Evolutionary conservation across 2,888 invertebrate species (phyloP).

Genomic region (Parnassius orleans): DNA sequence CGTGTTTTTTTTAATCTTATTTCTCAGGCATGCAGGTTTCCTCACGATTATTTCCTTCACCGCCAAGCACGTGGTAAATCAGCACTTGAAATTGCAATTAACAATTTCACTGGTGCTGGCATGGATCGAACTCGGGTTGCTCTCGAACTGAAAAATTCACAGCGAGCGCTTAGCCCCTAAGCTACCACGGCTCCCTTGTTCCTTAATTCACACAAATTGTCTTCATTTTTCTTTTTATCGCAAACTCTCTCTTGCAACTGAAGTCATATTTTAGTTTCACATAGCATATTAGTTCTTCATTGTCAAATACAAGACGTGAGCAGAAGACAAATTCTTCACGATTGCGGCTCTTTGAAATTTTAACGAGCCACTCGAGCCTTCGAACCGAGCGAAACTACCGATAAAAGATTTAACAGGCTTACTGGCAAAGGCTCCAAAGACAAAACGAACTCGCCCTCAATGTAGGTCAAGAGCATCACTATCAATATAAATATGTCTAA

Average conservation of each 20-base stretch:
- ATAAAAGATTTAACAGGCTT: conserved; percentile 61
- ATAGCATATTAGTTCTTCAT: conserved; percentile 21
- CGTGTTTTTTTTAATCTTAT: too few species aligned
- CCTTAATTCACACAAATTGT: too few species aligned
- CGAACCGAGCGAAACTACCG: conserved; percentile 45
- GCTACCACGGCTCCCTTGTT: too few species aligned
- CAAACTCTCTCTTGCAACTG: neutral
- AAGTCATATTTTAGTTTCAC: conserved; percentile 6
- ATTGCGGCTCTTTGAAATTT: conserved; percentile 46
- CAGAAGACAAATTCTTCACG: conserved; percentile 38
- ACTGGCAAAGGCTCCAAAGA: conserved; percentile 51
- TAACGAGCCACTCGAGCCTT: conserved; percentile 41
- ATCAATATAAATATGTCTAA: neutral
- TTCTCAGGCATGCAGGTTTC: too few species aligned
- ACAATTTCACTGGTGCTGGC: too few species aligned
- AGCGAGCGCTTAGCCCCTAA: too few species aligned
- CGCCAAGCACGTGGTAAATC: too few species aligned
- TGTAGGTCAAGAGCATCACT: neutral
- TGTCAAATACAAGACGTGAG: conserved; percentile 17
- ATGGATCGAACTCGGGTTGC: too few species aligned
- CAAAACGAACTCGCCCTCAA: conserved; percentile 42
- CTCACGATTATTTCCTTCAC: too few species aligned
- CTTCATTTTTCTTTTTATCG: too few species aligned
- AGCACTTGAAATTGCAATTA: too few species aligned
- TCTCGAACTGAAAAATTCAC: too few species aligned